phyloP scores from a whole-genome alignment of 2,888 invertebrate genomes.

The Machimus rusticus region DNA sequence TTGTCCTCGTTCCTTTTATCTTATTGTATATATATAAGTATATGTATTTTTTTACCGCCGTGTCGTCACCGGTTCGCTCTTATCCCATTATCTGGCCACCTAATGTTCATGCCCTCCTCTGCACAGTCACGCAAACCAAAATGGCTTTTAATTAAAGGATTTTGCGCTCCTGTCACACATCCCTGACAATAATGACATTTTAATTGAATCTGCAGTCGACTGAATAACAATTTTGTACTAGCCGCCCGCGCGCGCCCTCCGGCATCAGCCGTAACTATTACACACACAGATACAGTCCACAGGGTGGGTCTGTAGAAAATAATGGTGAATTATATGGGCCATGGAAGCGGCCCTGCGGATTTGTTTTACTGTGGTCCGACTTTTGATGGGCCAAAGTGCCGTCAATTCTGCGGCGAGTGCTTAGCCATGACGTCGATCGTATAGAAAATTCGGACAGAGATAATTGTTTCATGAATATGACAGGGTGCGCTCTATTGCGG shows the following conservation, averaged over 20 bases:
- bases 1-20: not conserved
- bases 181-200: slow-evolving; percentile 44
- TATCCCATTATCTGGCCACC: slow-evolving; percentile 9
- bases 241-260: not conserved
- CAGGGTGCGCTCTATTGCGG: not conserved
- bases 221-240: slow-evolving; percentile 35
- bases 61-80: not conserved
- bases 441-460: not conserved
- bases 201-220: slow-evolving; percentile 44
- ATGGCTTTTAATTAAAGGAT: slow-evolving; percentile 46
- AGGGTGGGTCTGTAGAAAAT: not conserved
- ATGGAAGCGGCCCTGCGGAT: not conserved
- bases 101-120: not conserved
- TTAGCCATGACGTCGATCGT: not conserved
- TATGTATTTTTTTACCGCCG: not conserved
- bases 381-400: not conserved
- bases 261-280: not conserved
- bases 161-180: slow-evolving; percentile 42
- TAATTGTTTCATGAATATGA: not conserved
- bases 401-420: not conserved
- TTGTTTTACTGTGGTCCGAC: not conserved
- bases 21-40: too few species aligned
- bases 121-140: slow-evolving; percentile 39
- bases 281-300: not conserved
- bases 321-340: slow-evolving; percentile 1